Percentiles rank a stretch among this genome's conserved stretches.
Conservation (phyloP, 2,113 vertebrate species). For the Aegithalos caudatus region DNA sequence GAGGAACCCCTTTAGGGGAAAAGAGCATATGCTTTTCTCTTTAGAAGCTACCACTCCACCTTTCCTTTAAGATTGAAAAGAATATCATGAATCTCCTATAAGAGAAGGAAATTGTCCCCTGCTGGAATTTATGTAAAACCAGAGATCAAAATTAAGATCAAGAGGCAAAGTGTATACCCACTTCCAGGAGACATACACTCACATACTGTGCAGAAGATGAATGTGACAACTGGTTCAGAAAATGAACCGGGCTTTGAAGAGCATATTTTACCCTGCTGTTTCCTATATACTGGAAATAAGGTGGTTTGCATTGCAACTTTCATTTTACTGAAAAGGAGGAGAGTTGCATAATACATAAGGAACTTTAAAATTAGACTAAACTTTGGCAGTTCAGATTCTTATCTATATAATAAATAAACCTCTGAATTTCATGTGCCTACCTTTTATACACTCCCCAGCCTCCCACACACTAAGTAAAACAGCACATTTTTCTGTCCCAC, state of each 20-base stretch:
- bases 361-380: conserved; percentile 42
- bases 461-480: neutral
- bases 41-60: neutral
- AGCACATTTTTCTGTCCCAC: neutral
- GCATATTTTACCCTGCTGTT: neutral
- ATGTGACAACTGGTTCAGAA: neutral
- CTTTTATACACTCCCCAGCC: neutral
- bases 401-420: conserved; percentile 2
- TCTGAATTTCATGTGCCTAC: neutral
- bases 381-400: neutral
- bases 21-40: neutral
- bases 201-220: neutral
- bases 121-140: neutral
- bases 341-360: conserved; percentile 10
- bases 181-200: neutral
- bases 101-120: neutral
- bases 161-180: neutral
- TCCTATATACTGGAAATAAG: neutral
- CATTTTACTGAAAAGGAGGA: neutral
- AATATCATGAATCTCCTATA: neutral
- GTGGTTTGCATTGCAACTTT: neutral
- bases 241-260: neutral
- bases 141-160: neutral
- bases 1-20: neutral
- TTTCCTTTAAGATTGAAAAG: neutral